A percentile compares a stretch with the other conserved stretches of the same genome.
These are phyloP conservation scores for Andrena bicolor DNA, from an alignment of 2,888 invertebrate genomes.

Conservation along the genomic window DNA sequence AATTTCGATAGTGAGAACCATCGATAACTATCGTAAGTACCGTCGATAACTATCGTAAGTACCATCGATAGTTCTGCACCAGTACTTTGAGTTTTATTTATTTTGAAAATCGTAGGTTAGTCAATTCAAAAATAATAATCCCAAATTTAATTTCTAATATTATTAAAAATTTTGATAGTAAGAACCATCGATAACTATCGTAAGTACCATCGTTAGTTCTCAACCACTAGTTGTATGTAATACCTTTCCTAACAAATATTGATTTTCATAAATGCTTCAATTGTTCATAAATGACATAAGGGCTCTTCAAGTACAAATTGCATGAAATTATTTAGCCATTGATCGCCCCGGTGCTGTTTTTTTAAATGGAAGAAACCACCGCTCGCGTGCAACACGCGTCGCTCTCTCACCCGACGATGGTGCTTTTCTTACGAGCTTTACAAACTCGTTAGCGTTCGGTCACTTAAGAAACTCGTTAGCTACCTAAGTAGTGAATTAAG, in stretches of 20 bases:
- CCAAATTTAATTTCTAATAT: too few species aligned
- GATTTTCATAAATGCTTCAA: too few species aligned
- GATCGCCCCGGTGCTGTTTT: conserved; percentile 1
- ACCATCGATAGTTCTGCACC: too few species aligned
- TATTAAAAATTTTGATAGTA: too few species aligned
- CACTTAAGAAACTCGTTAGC: conserved; percentile 73
- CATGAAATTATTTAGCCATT: background rate
- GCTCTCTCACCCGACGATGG: conserved; percentile 46
- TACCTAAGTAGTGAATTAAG: conserved; percentile 70
- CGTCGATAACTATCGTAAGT: too few species aligned
- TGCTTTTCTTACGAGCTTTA: conserved; percentile 67
- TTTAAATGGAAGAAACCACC: conserved; percentile 51
- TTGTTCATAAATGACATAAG: background rate
- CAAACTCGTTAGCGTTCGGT: conserved; percentile 72
- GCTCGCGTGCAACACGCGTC: conserved; percentile 37
- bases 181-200: too few species aligned
- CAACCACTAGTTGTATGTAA: background rate
- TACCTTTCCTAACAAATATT: background rate
- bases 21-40: too few species aligned
- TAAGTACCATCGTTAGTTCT: too few species aligned
- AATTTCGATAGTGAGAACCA: too few species aligned
- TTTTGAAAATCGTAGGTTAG: too few species aligned
- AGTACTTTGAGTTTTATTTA: too few species aligned
- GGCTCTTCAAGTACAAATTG: background rate
- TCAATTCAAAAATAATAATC: too few species aligned